Evolutionary conservation across 2,113 vertebrate genomes (phyloP).

Genomic region (Pseudorasbora parva): DNA sequence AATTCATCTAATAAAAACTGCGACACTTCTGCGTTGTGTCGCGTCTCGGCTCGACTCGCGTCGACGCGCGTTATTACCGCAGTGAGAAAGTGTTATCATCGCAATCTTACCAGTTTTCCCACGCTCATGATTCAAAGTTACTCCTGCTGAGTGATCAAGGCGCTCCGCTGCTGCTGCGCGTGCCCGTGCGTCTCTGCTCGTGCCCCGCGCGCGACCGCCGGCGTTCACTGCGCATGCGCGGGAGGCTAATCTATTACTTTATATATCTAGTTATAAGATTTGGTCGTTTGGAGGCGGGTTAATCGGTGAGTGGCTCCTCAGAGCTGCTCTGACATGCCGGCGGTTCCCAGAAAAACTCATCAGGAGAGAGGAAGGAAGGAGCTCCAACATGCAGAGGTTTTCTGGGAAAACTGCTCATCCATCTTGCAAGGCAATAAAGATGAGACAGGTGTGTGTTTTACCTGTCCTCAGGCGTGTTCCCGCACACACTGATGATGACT

Average conservation of each 20-base stretch:
- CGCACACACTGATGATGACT: background rate
- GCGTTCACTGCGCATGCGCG: background rate
- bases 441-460: background rate
- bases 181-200: background rate
- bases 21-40: background rate
- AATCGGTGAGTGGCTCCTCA: background rate
- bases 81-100: background rate
- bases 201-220: background rate
- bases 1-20: background rate
- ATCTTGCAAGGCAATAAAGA: background rate
- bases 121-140: conserved; percentile 20
- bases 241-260: background rate
- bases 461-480: background rate
- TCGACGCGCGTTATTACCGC: background rate
- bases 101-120: conserved; percentile 13
- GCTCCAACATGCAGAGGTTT: conserved; percentile 18
- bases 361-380: background rate
- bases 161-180: conserved; percentile 16
- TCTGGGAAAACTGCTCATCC: background rate
- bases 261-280: background rate
- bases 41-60: background rate
- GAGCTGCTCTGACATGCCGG: background rate
- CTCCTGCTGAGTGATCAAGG: background rate
- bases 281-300: background rate
- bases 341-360: background rate